These are phyloP conservation scores for Esperia sulphurella DNA, from an alignment of 2,888 invertebrate species.

Conservation along the genomic window DNA sequence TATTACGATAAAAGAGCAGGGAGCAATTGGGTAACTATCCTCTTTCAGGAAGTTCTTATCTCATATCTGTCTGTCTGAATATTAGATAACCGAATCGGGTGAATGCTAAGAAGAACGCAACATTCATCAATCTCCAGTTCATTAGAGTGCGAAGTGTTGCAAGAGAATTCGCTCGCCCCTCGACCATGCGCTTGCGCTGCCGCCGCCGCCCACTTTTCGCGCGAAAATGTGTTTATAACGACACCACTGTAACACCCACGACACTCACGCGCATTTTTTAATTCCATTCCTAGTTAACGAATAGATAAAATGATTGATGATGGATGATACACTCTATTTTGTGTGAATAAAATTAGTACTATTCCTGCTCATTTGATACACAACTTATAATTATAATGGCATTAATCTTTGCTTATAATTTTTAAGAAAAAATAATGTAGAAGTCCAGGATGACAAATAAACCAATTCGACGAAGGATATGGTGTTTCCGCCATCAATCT, in stretches of 20 bases:
- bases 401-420: constrained; percentile 45
- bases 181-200: constrained; percentile 17
- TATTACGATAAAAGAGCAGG: no score
- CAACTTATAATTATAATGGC: constrained; percentile 49
- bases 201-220: constrained; percentile 64
- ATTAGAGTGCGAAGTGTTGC: constrained; percentile 47
- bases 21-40: no score
- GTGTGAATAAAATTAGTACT: constrained; percentile 38
- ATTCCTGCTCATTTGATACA: constrained; percentile 26
- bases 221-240: constrained; percentile 66
- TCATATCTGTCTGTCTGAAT: no score
- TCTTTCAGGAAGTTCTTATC: no score
- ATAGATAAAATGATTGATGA: constrained; percentile 58
- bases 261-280: constrained; percentile 25
- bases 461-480: constrained; percentile 42
- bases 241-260: constrained; percentile 58
- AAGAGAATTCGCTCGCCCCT: constrained; percentile 32
- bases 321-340: constrained; percentile 24
- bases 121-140: constrained; percentile 39
- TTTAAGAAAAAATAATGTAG: constrained; percentile 16
- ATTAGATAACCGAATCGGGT: no score
- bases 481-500: constrained; percentile 69
- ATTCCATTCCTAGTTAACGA: constrained; percentile 53
- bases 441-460: constrained; percentile 45
- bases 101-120: neutral